These are phyloP conservation scores for Metopolophium dirhodum DNA, from an alignment of 1,140 invertebrate genomes.

Conservation along the genomic window DNA sequence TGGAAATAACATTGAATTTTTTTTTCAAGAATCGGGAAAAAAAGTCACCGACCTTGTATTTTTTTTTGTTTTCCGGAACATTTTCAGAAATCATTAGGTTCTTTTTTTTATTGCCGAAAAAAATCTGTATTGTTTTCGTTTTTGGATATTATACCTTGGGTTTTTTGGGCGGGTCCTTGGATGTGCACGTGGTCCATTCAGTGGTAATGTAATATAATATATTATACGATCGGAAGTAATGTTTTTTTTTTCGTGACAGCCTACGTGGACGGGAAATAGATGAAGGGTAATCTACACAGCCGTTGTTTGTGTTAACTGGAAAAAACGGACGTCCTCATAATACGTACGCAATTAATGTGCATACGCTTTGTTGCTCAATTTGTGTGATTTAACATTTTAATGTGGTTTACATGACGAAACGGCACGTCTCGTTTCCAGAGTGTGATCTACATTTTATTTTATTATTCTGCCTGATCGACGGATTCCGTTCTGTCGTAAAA, in stretches of 20 bases:
- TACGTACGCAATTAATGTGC: constrained; percentile 37
- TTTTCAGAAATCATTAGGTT: neutral
- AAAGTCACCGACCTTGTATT: constrained; percentile 1
- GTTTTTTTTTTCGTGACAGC: constrained; percentile 36
- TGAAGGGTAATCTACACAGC: constrained; percentile 38
- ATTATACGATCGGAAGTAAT: constrained; percentile 39
- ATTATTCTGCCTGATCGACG: neutral
- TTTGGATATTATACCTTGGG: constrained; percentile 23
- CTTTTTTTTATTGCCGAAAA: neutral
- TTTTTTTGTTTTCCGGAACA: neutral
- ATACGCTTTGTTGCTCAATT: constrained; percentile 45
- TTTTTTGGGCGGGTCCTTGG: constrained; percentile 31
- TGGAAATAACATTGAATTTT: neutral
- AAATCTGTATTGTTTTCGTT: constrained; percentile 27
- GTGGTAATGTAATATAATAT: neutral
- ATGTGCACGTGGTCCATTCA: neutral
- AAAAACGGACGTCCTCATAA: constrained; percentile 54
- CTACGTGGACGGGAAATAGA: constrained; percentile 17
- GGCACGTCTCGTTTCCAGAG: neutral
- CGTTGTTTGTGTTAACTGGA: constrained; percentile 50
- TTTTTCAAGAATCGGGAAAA: neutral
- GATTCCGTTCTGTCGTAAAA: neutral
- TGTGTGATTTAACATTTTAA: constrained; percentile 39
- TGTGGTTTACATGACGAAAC: constrained; percentile 30
- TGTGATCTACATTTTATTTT: neutral